Evolutionary conservation across 2,113 vertebrate genomes (phyloP).

Genomic region (Synchiropus splendidus): DNA sequence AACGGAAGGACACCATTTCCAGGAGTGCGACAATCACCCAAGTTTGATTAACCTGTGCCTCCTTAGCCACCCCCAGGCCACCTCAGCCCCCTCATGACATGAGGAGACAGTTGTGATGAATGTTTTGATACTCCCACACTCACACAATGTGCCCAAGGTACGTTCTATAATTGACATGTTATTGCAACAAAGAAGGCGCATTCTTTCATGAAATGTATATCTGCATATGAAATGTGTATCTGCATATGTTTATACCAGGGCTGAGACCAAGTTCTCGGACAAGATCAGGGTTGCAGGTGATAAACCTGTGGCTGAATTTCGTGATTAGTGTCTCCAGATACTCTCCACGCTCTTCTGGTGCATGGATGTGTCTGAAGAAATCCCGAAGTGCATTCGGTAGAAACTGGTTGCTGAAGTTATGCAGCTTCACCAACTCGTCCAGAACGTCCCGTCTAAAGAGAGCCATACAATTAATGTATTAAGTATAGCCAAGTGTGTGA

Average conservation of each 20-base stretch:
- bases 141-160: no score
- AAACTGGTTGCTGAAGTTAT: constrained; percentile 99
- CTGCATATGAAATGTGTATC: no score
- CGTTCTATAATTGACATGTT: no score
- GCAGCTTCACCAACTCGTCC: constrained; percentile 93
- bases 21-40: no score
- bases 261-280: constrained; percentile 90
- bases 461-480: background rate
- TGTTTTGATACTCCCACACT: no score
- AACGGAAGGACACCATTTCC: no score
- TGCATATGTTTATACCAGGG: constrained; percentile 70
- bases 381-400: constrained; percentile 95
- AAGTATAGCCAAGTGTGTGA: background rate
- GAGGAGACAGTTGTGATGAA: no score
- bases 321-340: constrained; percentile 99
- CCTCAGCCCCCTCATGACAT: no score
- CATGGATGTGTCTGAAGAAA: constrained; percentile 96
- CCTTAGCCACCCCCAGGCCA: no score
- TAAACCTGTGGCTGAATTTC: constrained; percentile 97
- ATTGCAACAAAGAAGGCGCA: no score
- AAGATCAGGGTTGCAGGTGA: constrained; percentile 87
- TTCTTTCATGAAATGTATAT: no score
- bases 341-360: constrained; percentile 94
- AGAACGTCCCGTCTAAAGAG: constrained; percentile 83
- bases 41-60: no score